Evolutionary conservation across 1,140 invertebrate genomes (phyloP), one percentile per base, ranked within the genome.

Genomic region (Drosophila bipectinata): DNA sequence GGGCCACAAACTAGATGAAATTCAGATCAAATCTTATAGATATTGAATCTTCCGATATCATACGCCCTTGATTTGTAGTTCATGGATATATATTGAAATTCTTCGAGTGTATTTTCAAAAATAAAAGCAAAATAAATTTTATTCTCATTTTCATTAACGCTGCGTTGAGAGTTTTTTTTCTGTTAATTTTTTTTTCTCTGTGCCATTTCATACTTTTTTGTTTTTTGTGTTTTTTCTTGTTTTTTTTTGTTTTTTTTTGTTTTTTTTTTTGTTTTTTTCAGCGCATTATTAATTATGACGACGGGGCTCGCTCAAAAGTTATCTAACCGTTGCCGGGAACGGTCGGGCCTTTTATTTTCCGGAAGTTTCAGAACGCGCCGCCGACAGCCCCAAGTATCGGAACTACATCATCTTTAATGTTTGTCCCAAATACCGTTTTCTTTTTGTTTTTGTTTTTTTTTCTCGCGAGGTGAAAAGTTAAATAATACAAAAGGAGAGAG

Each of bases 261-360:
- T 63, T 14, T 56, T 66, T 37, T 51, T 55, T 55, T 63, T 60
- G 34, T 79, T 71, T 67, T 67, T 81, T 76, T 72, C 72, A 80
- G 77, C 78, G 78, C 78, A 78, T 82, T 88, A 82, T 87, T 87
- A 87, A 87, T 88, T 88, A 87, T 82, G 83, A 88, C 66, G 79
- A 75, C 79, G 64, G 54, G 54, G 57, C 68, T 72, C 26, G 63
- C 61, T 87, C 82, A 87, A 87, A 87, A 82, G 71, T 87, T 87
- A 82, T 78, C 79, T 82, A 87, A 87, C 82, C 82, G 79, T 88
- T 54, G 82, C 47, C 74, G 64, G 79, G 83, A 79, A 59, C 49
- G 44, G 56, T 30, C 37, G 45, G 37, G 44, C 15, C 9, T 18
- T 24, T 47, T 47, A 9, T 47, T 47, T 47, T 24, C 18, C 15